Conservation (phyloP, 2,888 invertebrate species). For the Gymnosoma rotundatum region DNA sequence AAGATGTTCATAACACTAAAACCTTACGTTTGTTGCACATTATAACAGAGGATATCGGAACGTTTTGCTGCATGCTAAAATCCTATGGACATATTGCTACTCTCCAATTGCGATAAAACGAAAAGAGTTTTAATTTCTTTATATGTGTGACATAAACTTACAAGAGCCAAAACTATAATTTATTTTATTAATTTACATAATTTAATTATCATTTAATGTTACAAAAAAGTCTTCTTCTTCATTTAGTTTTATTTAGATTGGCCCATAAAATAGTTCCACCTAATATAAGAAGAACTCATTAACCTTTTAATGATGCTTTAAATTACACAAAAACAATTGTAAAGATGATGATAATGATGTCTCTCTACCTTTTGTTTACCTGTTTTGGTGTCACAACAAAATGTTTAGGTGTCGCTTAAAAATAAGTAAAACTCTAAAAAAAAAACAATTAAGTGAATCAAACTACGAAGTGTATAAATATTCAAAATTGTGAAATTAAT, state of each 20-base stretch:
- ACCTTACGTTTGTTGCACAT: too few relatives aligned
- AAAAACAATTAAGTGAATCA: not conserved
- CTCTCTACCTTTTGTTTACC: not conserved
- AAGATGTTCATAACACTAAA: too few relatives aligned
- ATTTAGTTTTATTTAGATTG: not conserved
- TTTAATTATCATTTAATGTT: too few relatives aligned
- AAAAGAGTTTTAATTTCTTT: too few relatives aligned
- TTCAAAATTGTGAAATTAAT: not conserved
- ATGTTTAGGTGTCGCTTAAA: not conserved
- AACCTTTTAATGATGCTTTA: not conserved
- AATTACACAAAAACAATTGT: conserved; percentile 16
- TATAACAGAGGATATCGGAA: too few relatives aligned
- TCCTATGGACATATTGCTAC: too few relatives aligned
- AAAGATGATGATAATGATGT: not conserved
- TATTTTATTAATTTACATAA: too few relatives aligned
- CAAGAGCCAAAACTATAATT: too few relatives aligned
- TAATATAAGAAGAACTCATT: not conserved
- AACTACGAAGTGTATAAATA: not conserved
- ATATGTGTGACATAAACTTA: too few relatives aligned
- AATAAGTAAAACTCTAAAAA: not conserved
- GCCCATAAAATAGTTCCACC: not conserved
- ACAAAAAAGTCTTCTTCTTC: not conserved
- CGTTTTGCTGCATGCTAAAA: too few relatives aligned
- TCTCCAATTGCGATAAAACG: too few relatives aligned
- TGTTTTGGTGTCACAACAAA: conserved; percentile 11